A percentile compares a stretch with the other conserved stretches of the same genome.
Conservation (phyloP, 2,113 vertebrate species). For the Oncorhynchus masou region DNA sequence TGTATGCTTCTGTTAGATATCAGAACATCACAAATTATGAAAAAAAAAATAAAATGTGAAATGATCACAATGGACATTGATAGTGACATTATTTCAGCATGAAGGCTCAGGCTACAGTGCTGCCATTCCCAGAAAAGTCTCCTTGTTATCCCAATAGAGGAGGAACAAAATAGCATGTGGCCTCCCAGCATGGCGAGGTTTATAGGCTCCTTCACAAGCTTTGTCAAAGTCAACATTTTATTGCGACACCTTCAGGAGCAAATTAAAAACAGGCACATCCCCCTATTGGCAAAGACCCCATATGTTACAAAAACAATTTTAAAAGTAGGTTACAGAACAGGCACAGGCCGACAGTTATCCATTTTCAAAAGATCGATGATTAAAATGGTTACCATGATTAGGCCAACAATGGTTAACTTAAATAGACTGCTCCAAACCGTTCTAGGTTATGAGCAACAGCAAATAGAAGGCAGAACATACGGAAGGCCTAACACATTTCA, state of each 20-base stretch:
- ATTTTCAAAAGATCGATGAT: not conserved
- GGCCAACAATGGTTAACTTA: no score
- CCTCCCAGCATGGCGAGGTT: not conserved
- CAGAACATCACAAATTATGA: not conserved
- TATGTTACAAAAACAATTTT: not conserved
- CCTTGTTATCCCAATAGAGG: slow-evolving; percentile 4
- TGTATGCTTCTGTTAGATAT: not conserved
- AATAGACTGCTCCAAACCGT: no score
- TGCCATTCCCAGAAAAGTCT: not conserved
- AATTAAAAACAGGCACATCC: not conserved
- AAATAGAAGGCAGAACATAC: no score
- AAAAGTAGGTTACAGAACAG: not conserved
- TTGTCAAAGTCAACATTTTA: slow-evolving; percentile 7
- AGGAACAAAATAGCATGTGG: not conserved
- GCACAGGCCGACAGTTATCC: not conserved
- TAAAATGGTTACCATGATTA: no score
- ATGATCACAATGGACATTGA: not conserved
- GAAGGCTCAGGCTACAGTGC: not conserved
- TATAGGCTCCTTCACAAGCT: slow-evolving; percentile 13
- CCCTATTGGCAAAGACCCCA: not conserved
- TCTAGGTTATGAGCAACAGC: no score
- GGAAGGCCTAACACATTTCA: no score
- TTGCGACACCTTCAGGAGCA: slow-evolving; percentile 4
- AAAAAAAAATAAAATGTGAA: not conserved
- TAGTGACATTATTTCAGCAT: not conserved